Evolutionary conservation across 2,113 vertebrate species (phyloP), one percentile per base, ranked within the genome.

Genomic region (Pteropus alecto): DNA sequence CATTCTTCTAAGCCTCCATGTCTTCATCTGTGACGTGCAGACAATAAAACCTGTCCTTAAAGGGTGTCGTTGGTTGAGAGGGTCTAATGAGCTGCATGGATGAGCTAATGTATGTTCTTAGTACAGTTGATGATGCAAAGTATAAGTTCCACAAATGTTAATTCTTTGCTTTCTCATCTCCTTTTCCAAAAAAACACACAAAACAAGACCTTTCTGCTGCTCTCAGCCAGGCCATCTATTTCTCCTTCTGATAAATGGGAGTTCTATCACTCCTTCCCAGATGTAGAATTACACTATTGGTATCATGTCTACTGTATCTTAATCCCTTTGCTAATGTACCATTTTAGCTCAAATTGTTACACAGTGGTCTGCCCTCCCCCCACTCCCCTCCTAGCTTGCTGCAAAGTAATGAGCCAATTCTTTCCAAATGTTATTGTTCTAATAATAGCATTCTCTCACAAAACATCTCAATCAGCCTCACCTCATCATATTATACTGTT

Each of bases 211-310:
- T 16, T 92, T 97, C 48, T 6, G 0, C 2, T 93, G 77, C 2
- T 89, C 0, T 86, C 19, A 58, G 86, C 56, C 76, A 90, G 35
- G 3, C 48, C 65, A 76, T 97, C 61, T 85, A 94, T 43, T 43
- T 93, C 28, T 51, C 58, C 86, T 78, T 13, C 86, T 97, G 96
- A 93, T 88, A 90, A 89, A 86, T 79, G 41, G 21, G 63, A 46
- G 7, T 35, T 22, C 91, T 82, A 43, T 65, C 11, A 0, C 92
- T 98, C 67, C 67, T 48, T 67, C 92, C 78, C 90, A 95, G 87
- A 78, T 93, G 61, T 82, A n/a, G 60, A 95, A 93, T 95, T 92
- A 58, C 43, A 79, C 83, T 63, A 46, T 11, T 58, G 73, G 12
- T 63, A 30, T 41, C 63, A 28, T 87, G 35, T 56, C 12, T 60